Evolutionary conservation across 2,113 vertebrate genomes (phyloP), one percentile per base, ranked within the genome.

Genomic region (Zeus faber): DNA sequence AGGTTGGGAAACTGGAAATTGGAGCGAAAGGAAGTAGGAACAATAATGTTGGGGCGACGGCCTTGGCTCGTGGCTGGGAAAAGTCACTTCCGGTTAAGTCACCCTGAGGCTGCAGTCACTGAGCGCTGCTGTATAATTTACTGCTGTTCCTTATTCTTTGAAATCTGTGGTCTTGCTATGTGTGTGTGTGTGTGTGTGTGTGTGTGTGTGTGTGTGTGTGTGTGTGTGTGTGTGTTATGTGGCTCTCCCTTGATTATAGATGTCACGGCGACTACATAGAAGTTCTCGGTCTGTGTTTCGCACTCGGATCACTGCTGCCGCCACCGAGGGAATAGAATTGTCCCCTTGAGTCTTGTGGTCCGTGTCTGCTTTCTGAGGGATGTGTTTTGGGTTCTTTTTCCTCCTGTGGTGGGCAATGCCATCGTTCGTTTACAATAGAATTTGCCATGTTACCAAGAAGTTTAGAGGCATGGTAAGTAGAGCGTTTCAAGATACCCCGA

Each of bases 51-150:
- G 14, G 25, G 31, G 31, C 31, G 21, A 22, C 29, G 26, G 35
- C 52, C 53, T 53, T 66, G 52, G 47, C 67, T 72, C 50, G 24
- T 58, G 49, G 62, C 50, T 48, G 63, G 44, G 72, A 73, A 64
- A 60, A 61, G 62, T 60, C 60, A 44, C 52, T 58, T 69, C 58
- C 6, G 2, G 22, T 75, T 54, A 48, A 63, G 25, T 55, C 67
- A 41, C 53, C 24, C 9, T 6, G 41, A 25, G 17, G 43, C 49
- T 37, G 63, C 45, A 67, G 56, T 67, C 57, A 57, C 37, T 59
- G 44, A 24, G 17, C 14, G 50, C 57, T 43, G 29, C 55, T 53
- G 16, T 53, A 47, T 47, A 55, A 53, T 44, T 45, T 21, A 64
- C 56, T 41, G 31, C 31, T 10, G 31, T 18, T 43, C 31, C 9